phyloP scores from a whole-genome alignment of 2,113 vertebrate species.

The Alaudala cheleensis region DNA sequence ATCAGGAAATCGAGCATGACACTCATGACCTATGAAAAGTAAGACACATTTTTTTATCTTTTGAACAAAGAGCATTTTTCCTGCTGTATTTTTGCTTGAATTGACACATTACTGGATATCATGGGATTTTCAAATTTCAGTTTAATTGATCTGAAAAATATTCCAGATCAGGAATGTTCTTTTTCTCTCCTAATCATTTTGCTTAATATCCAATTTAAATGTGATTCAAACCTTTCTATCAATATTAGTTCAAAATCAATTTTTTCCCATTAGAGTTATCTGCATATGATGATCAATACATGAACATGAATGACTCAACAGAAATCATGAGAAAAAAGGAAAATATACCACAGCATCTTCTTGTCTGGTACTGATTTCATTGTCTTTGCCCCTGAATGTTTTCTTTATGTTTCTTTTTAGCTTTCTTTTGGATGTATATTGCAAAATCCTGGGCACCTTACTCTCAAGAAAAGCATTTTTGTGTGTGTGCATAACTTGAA shows the following conservation, averaged over 20 bases:
- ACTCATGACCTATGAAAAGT: constrained; percentile 45
- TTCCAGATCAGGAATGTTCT: constrained; percentile 20
- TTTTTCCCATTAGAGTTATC: neutral
- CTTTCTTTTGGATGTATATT: neutral
- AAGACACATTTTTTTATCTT: constrained; percentile 26
- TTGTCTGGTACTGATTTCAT: neutral
- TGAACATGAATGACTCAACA: neutral
- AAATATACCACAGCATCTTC: neutral
- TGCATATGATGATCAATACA: neutral
- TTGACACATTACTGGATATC: neutral
- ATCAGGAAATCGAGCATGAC: constrained; percentile 16
- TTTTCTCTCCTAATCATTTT: constrained; percentile 38
- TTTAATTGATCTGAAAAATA: constrained; percentile 48
- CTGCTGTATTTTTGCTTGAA: neutral
- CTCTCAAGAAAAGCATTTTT: neutral
- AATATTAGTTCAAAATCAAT: constrained; percentile 44
- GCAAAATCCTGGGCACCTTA: neutral
- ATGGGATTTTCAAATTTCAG: constrained; percentile 57
- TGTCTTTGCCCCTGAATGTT: neutral
- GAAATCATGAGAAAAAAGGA: neutral
- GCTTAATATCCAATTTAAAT: constrained; percentile 33
- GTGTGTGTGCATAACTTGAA: neutral
- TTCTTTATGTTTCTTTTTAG: neutral
- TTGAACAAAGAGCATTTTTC: constrained; percentile 49
- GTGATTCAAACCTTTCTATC: neutral